These are phyloP conservation scores for Strigamia maritima DNA, from an alignment of 2,888 invertebrate species.

Conservation along the genomic window DNA sequence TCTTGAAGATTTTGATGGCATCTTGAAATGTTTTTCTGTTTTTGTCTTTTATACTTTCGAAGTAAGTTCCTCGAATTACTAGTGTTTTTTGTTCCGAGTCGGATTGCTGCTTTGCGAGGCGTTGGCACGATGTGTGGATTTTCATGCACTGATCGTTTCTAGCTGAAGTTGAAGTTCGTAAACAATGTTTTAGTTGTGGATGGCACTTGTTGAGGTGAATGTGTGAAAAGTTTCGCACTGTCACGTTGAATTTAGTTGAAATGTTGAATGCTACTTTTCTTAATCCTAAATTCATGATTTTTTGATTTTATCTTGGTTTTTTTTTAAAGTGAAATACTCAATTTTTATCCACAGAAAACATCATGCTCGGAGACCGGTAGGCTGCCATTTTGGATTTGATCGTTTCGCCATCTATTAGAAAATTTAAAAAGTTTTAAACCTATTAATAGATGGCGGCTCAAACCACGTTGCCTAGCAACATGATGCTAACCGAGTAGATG, in stretches of 20 bases:
- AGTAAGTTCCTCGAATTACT: slow-evolving; percentile 41
- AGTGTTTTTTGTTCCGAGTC: not conserved
- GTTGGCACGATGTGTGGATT: not conserved
- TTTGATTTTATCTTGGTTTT: not conserved
- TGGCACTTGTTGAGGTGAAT: not conserved
- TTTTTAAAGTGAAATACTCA: not conserved
- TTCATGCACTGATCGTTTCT: not conserved
- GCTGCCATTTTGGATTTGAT: too few species aligned
- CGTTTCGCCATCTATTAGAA: too few species aligned
- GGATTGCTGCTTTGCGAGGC: not conserved
- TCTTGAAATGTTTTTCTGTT: slow-evolving; percentile 63
- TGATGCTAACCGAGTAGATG: too few species aligned
- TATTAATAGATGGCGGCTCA: too few species aligned
- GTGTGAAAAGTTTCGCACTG: not conserved
- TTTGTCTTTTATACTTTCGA: slow-evolving; percentile 55
- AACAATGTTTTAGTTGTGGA: not conserved
- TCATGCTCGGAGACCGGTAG: too few species aligned
- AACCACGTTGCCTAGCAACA: too few species aligned
- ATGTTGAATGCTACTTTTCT: not conserved
- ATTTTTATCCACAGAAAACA: too few species aligned
- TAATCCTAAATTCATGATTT: not conserved
- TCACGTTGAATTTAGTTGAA: not conserved
- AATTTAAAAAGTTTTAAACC: too few species aligned
- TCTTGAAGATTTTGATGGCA: slow-evolving; percentile 70
- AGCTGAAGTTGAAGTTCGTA: not conserved